Conservation (phyloP, 2,113 vertebrate genomes). For the Otus sunia region DNA sequence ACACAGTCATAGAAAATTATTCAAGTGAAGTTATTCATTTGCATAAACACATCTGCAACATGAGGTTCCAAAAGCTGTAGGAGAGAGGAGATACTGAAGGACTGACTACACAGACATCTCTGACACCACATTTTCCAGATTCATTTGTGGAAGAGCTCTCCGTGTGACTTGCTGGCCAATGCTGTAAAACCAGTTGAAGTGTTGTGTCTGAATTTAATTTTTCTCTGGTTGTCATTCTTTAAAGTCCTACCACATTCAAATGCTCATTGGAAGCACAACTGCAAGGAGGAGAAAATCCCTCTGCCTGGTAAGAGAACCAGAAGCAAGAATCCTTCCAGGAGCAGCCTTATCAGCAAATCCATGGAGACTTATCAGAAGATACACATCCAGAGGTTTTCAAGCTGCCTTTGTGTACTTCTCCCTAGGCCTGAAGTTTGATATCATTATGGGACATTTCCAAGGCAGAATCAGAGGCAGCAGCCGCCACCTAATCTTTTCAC, state of each 20-base stretch:
- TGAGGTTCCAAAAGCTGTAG: background rate
- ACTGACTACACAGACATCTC: background rate
- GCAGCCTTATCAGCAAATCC: slow-evolving; percentile 49
- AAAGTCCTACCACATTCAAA: slow-evolving; percentile 6
- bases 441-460: slow-evolving; percentile 48
- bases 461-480: background rate
- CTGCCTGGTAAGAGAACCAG: background rate
- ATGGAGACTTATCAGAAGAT: slow-evolving; percentile 36
- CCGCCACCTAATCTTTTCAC: slow-evolving; percentile 40
- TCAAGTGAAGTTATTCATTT: background rate
- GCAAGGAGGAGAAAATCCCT: background rate
- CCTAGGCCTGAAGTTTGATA: slow-evolving; percentile 54
- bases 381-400: slow-evolving; percentile 40
- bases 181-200: background rate
- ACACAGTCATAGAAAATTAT: background rate
- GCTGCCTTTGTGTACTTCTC: slow-evolving; percentile 49
- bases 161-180: background rate
- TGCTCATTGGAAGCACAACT: background rate
- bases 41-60: background rate
- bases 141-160: background rate
- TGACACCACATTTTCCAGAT: background rate
- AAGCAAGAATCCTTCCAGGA: slow-evolving; percentile 32
- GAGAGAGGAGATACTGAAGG: background rate
- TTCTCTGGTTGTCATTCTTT: background rate
- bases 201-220: background rate